A percentile compares a stretch with the other conserved stretches of the same genome.
phyloP scores from a whole-genome alignment of 2,888 invertebrate species.

The Drosophila villosipedis region DNA sequence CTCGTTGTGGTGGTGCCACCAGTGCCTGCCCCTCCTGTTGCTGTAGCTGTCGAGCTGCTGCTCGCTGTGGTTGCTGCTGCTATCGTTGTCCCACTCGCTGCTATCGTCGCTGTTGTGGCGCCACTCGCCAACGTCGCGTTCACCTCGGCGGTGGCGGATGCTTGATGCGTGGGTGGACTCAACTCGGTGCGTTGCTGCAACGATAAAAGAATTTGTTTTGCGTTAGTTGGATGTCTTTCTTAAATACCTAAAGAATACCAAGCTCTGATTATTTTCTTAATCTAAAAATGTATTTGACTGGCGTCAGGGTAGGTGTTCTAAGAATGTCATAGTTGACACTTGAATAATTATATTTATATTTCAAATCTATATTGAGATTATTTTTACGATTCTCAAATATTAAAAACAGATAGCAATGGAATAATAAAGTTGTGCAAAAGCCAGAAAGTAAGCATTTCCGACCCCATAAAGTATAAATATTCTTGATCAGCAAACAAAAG shows the following conservation, averaged over 20 bases:
- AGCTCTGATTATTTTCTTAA: background rate
- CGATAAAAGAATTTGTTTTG: slow-evolving; percentile 1
- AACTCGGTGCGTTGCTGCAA: slow-evolving; percentile 85
- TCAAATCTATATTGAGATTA: no score
- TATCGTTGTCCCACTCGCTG: slow-evolving; percentile 60
- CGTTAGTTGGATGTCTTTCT: background rate
- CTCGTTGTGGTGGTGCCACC: slow-evolving; percentile 48
- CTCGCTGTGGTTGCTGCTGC: slow-evolving; percentile 39
- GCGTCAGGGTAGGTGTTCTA: background rate
- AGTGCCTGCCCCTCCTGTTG: slow-evolving; percentile 3
- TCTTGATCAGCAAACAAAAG: background rate
- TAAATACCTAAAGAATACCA: background rate
- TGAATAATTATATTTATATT: background rate
- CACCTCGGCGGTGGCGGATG: slow-evolving; percentile 76
- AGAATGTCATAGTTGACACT: background rate
- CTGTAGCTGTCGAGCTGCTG: slow-evolving; percentile 24
- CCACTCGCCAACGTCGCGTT: slow-evolving; percentile 63
- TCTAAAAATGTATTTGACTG: background rate
- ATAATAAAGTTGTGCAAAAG: background rate
- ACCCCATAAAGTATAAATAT: background rate
- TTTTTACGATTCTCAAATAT: background rate
- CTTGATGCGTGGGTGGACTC: slow-evolving; percentile 83
- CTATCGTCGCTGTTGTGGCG: slow-evolving; percentile 56
- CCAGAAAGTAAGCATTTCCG: background rate
- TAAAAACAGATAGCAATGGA: background rate